Base-by-base conservation (phyloP, 2,888 invertebrate genomes). In the Mythimna albipuncta region DNA sequence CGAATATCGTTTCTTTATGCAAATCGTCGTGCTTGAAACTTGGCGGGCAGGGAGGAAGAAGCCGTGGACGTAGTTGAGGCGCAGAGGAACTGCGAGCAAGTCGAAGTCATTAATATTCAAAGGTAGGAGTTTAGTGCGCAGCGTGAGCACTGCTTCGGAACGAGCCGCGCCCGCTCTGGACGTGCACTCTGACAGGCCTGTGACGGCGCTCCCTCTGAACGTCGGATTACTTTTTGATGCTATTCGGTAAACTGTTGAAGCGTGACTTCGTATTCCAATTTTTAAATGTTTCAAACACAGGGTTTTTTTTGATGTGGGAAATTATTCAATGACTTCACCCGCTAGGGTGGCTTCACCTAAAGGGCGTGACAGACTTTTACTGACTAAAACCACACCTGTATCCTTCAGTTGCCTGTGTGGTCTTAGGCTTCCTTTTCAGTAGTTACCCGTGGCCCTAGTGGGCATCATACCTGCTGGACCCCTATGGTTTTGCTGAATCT, bases 21-120 rank as follows among this genome's bases (percentile, higher is more conserved):
- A 75, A 76, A 76, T 76, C 58, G 35, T 10, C 50, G 66, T 47
- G 64, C 64, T 54, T 67, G 32, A 32, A 81, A 64, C 32, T 81
- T 52, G 58, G 64, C 55, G 63, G 38, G 47, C 47, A n/a, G 38
- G 11, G 26, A 21, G 35, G 52, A 67, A 69, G 52, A 61, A 61
- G 41, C 62, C 21, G 16, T 6, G 7, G 41, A 19, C 64, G 58
- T 73, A 61, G 54, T 66, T 66, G 38, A 55, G 54, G 63, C 71
- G 41, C 32, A 65, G 35, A 32, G 47, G 44, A 67, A 57, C 50
- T 58, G 52, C 13, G 38, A 61, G 52, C 52, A 64, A 47, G 32
- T 54, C 64, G 68, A 19, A 64, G 32, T 13, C 62, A 79, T 79
- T 70, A 38, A 75, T 71, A 81, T 76, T 81, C 79, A 71, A 81